Evolutionary conservation across 2,797 vertebrate genomes (phyloP).

Genomic region (Lagorchestes hirsutus): DNA sequence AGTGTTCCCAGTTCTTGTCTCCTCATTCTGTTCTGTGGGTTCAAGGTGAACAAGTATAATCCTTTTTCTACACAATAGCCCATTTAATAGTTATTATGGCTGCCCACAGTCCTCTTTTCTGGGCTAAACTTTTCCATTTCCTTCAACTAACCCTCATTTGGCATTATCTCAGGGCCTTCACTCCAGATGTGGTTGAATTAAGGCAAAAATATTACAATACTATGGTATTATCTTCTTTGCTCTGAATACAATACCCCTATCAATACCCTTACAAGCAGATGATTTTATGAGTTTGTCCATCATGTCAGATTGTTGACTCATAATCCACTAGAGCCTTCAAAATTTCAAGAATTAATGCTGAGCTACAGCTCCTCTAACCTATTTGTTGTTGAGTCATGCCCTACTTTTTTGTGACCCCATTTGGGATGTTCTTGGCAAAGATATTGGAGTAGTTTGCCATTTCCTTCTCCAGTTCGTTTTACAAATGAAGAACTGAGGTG

Average conservation of each 20-base stretch:
- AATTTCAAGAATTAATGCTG: not conserved
- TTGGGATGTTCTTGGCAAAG: no score
- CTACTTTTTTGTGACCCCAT: no score
- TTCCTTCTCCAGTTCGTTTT: no score
- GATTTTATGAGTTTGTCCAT: not conserved
- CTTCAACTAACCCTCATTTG: not conserved
- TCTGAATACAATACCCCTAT: not conserved
- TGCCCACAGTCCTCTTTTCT: not conserved
- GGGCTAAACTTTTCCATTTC: not conserved
- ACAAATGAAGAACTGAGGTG: no score
- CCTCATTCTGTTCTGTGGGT: no score
- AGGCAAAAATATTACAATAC: no score
- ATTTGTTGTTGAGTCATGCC: not conserved
- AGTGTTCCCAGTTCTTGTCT: no score
- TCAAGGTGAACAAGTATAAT: no score
- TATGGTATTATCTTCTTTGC: not conserved
- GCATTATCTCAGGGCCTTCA: not conserved
- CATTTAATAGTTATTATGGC: not conserved
- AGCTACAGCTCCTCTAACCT: not conserved
- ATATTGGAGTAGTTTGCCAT: no score
- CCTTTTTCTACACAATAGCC: not conserved
- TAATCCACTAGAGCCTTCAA: not conserved
- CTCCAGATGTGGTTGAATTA: not conserved
- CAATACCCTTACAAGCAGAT: not conserved
- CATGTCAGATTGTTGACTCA: not conserved